Evolutionary conservation across 2,888 invertebrate species (phyloP).

Genomic region (Zelleria hepariella): DNA sequence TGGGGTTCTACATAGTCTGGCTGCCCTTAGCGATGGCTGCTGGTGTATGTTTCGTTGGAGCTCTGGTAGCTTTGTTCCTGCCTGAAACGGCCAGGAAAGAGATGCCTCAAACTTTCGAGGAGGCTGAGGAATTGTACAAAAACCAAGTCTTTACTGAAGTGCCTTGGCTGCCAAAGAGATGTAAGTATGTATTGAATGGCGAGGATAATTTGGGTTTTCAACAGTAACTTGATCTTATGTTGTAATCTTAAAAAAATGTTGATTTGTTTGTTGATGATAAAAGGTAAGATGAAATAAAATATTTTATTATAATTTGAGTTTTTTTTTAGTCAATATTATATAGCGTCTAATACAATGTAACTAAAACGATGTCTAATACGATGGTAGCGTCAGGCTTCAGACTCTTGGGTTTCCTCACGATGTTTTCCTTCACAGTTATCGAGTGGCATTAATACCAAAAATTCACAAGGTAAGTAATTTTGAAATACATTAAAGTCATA

Average conservation of each 20-base stretch:
- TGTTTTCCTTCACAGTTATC: too few species aligned
- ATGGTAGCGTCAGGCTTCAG: too few species aligned
- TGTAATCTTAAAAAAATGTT: not conserved
- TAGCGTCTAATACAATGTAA: too few species aligned
- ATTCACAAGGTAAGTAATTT: too few species aligned
- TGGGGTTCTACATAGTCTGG: slow-evolving; percentile 7
- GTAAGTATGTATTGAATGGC: not conserved
- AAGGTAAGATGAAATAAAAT: too few species aligned
- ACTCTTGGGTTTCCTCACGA: too few species aligned
- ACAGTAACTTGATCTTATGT: not conserved
- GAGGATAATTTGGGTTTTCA: not conserved
- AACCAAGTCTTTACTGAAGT: not conserved
- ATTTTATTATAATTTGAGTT: too few species aligned
- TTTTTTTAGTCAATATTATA: too few species aligned
- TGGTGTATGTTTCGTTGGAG: slow-evolving; percentile 4
- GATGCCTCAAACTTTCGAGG: slow-evolving; percentile 10
- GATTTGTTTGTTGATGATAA: too few species aligned
- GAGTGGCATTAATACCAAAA: too few species aligned
- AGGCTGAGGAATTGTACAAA: slow-evolving; percentile 7
- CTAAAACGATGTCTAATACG: too few species aligned
- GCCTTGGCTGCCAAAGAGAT: not conserved
- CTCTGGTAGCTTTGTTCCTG: slow-evolving; percentile 4
- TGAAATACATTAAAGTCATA: too few species aligned
- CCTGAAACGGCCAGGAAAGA: slow-evolving; percentile 11
- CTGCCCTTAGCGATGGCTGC: slow-evolving; percentile 9